phyloP scores from a whole-genome alignment of 2,113 vertebrate genomes.

The Psilopsiagon aurifrons region DNA sequence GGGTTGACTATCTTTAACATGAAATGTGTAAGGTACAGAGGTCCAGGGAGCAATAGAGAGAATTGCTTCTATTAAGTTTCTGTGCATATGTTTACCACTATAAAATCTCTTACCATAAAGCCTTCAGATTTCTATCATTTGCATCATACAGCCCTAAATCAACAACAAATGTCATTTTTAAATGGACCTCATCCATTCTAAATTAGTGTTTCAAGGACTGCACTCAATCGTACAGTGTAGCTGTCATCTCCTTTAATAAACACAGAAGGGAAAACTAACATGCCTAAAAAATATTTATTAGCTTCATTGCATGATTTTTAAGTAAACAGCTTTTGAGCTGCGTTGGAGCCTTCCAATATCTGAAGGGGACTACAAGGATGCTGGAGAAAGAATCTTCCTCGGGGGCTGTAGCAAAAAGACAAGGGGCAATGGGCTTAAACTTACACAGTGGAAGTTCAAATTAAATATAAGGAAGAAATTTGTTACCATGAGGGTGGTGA shows the following conservation, averaged over 20 bases:
- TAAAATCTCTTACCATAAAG: neutral
- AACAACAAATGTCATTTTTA: neutral
- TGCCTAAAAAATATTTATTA: neutral
- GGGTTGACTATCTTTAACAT: neutral
- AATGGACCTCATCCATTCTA: neutral
- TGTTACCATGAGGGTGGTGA: neutral
- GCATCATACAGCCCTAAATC: neutral
- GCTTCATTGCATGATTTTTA: neutral
- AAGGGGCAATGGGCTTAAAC: neutral
- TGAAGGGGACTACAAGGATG: neutral
- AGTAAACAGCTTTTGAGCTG: neutral
- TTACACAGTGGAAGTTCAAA: neutral
- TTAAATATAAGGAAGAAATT: neutral
- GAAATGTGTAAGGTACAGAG: neutral
- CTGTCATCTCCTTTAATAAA: conserved; percentile 1
- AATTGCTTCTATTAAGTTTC: neutral
- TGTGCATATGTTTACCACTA: neutral
- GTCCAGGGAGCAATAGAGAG: neutral
- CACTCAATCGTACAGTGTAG: neutral
- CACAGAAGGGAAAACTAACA: neutral
- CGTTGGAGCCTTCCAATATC: neutral
- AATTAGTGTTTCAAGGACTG: neutral
- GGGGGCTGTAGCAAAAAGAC: neutral
- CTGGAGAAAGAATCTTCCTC: neutral
- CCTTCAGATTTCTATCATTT: neutral